Percentiles rank a stretch among this genome's conserved stretches.
phyloP scores from a whole-genome alignment of 2,113 vertebrate species.

The Pampusana beccarii region DNA sequence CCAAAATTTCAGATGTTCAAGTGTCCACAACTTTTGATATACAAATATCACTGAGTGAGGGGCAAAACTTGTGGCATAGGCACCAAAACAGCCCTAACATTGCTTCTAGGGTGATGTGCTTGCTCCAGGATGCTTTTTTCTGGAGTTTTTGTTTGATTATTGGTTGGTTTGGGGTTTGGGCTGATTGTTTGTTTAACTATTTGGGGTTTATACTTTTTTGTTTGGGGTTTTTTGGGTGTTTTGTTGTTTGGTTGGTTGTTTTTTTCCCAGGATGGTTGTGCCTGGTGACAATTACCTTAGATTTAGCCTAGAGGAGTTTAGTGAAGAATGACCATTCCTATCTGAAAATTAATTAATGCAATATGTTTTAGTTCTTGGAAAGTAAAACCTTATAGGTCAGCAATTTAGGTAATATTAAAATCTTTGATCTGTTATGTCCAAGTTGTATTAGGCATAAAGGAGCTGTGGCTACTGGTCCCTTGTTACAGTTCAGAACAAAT shows the following conservation, averaged over 20 bases:
- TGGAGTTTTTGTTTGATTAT: not conserved
- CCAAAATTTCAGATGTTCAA: not conserved
- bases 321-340: not conserved
- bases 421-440: not conserved
- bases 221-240: too few species aligned
- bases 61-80: not conserved
- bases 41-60: too few species aligned
- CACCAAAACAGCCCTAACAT: not conserved
- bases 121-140: not conserved
- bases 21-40: too few species aligned
- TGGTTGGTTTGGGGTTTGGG: not conserved
- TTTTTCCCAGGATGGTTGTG: not conserved
- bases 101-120: not conserved
- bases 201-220: too few species aligned
- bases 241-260: not conserved
- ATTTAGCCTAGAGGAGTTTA: not conserved
- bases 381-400: not conserved
- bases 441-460: not conserved
- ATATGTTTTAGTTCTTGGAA: not conserved
- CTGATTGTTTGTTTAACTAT: not conserved
- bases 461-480: not conserved
- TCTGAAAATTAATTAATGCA: not conserved
- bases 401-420: not conserved
- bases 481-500: not conserved
- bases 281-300: not conserved